Base-by-base conservation (phyloP, 2,888 invertebrate species). In the Mimas tiliae region DNA sequence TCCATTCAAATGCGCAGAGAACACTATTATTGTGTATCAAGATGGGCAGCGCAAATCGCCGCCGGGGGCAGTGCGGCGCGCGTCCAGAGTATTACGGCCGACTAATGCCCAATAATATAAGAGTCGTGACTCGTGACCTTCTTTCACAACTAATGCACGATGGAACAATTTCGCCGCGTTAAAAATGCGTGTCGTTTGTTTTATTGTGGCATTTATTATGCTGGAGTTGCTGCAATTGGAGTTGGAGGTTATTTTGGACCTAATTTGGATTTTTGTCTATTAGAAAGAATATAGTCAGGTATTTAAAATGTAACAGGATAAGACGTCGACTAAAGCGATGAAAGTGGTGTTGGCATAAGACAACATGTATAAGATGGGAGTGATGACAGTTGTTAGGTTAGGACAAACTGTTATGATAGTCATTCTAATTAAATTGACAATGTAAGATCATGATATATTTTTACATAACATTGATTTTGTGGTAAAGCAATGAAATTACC, bases 51-150 rank as follows among this genome's bases (percentile, higher is more conserved):
- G 51, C 38, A 53, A 53, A 64, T 64, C 45, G 33, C 45, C 27
- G 64, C 53, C 16, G 53, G 53, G 53, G 53, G 33, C 33, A 51
- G 6, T 12, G 12, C 45, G 33, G 53, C 64, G 21, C 51, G 34
- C 55, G 38, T 12, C 34, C 55, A 21, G 42, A 58, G 58, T 58
- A 42, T 19, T 58, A 38, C 42, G 19, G 6, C 52, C 52, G 27
- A 4, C 58, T 58, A 58, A 58, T 58, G 19, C 58, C 69, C 72
- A 58, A 68, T 72, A 69, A 66, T 63, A 67, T 68, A 69, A 63
- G 69, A 75, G 71, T 79, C 73, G 73, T 78, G 82, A 79, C 85
- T 79, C 73, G 73, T 78, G 82, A 79, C 85, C 84, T 83, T 82
- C 77, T 81, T 83, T 75, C 74, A 71, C 58, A 74, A 75, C 71